Evolutionary conservation across 23 tunicate genomes (phyloP), one percentile per base, ranked within the genome.

Genomic region (Halocynthia aurantium): DNA sequence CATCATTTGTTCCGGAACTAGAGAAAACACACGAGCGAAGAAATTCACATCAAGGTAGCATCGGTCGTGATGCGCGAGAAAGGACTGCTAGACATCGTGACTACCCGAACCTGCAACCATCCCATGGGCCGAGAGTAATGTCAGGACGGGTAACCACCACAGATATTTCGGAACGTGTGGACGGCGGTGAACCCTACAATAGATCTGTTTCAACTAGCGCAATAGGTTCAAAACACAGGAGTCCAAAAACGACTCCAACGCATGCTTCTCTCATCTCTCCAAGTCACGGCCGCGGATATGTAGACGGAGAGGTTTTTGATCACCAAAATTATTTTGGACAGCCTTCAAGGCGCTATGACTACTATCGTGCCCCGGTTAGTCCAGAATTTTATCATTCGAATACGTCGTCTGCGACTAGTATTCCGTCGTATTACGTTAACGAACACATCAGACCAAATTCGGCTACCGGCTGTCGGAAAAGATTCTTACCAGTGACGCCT

Each of bases 401-500:
- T 49, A 65, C 70, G 9, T 65, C 70, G 70, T 65, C 70, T 5
- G 70, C 70, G 70, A 49, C 70, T 15, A 65, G 70, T 13, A 65
- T 49, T 20, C 70, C 70, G 31, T 49, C 70, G n/a, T 65, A 10
- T 15, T 65, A 40, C 10, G 49, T 49, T 15, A 40, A 65, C n/a
- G 70, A 65, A 20, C 70, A 65, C 10, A 65, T 65, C 70, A 65
- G 70, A 49, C 70, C 70, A 0, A 65, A 65, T 15, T 65, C 70
- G 5, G 70, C 70, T 10, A 20, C 70, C 10, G 70, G 70, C 22
- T 65, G 31, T 49, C 22, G 70, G 6, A 65, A 49, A 15, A 40
- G 70, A 15, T 65, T 65, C 22, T 65, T 65, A 15, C 70, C 70
- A 8, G 70, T 49, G 9, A 65, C 70, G 22, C 70, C 70, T 20